These are phyloP conservation scores for Tipula helvola DNA, from an alignment of 2,888 invertebrate genomes.

Conservation along the genomic window DNA sequence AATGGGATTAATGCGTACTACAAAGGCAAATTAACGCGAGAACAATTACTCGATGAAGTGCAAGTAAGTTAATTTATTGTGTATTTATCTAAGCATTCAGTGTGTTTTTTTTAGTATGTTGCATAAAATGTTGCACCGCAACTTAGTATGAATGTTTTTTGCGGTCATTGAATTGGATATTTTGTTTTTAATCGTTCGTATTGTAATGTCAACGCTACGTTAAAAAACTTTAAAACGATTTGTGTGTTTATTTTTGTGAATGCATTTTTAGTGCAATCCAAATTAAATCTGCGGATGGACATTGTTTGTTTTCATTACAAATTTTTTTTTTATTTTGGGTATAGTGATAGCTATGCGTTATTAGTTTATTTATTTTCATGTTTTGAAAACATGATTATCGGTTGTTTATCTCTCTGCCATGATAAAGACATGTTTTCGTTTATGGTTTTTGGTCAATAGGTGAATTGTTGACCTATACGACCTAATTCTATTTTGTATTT, in stretches of 20 bases:
- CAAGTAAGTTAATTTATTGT: slow-evolving; percentile 45
- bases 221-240: background rate
- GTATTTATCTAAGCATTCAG: too few species aligned
- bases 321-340: too few species aligned
- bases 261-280: background rate
- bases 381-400: background rate
- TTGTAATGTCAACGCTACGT: background rate
- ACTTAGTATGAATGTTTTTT: background rate
- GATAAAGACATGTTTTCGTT: background rate
- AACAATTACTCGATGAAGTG: slow-evolving; percentile 69
- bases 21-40: slow-evolving; percentile 64
- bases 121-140: background rate
- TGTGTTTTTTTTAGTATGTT: too few species aligned
- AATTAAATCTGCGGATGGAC: background rate
- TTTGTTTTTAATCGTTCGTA: background rate
- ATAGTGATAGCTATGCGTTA: background rate
- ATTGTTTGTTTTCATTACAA: too few species aligned
- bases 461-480: background rate
- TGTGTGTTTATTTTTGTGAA: background rate
- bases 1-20: slow-evolving; percentile 67
- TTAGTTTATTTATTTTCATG: background rate
- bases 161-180: background rate
- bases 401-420: background rate
- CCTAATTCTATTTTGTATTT: background rate
- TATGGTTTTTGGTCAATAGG: background rate